Percentiles rank a stretch among this genome's conserved stretches.
phyloP scores from a whole-genome alignment of 2,888 invertebrate genomes.

The Phragmatobia fuliginosa region DNA sequence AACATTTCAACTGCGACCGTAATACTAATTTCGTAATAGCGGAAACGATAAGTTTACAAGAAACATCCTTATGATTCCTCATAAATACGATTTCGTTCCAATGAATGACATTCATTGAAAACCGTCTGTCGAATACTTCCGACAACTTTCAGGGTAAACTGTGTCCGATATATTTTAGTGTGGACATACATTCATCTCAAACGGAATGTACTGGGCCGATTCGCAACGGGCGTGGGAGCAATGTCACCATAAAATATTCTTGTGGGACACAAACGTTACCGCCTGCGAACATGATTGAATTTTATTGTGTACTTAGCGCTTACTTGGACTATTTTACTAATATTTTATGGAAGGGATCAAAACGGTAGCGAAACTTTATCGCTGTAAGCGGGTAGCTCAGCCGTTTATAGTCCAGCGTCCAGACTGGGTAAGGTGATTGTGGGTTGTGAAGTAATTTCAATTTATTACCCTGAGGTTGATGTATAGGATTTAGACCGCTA shows the following conservation, averaged over 20 bases:
- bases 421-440: constrained; percentile 9
- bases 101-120: constrained; percentile 38
- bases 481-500: background rate
- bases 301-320: constrained; percentile 76
- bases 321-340: constrained; percentile 60
- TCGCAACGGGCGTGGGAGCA: constrained; percentile 75
- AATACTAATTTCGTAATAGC: constrained; percentile 37
- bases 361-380: constrained; percentile 44
- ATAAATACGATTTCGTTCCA: constrained; percentile 44
- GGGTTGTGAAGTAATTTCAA: constrained; percentile 11
- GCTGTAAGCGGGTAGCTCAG: constrained; percentile 24
- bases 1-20: constrained; percentile 18
- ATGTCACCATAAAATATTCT: constrained; percentile 81
- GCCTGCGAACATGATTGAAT: constrained; percentile 80
- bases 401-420: constrained; percentile 17
- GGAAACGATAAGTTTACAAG: constrained; percentile 44
- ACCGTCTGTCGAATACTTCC: constrained; percentile 44
- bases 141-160: constrained; percentile 35
- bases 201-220: constrained; percentile 62
- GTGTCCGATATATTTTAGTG: constrained; percentile 46
- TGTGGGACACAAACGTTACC: constrained; percentile 67
- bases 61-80: constrained; percentile 36
- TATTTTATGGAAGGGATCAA: constrained; percentile 48
- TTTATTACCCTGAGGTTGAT: constrained; percentile 1
- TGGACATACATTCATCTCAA: constrained; percentile 59